Base-by-base conservation (phyloP, 1,140 invertebrate species). In the Aphelenchoides besseyi region DNA sequence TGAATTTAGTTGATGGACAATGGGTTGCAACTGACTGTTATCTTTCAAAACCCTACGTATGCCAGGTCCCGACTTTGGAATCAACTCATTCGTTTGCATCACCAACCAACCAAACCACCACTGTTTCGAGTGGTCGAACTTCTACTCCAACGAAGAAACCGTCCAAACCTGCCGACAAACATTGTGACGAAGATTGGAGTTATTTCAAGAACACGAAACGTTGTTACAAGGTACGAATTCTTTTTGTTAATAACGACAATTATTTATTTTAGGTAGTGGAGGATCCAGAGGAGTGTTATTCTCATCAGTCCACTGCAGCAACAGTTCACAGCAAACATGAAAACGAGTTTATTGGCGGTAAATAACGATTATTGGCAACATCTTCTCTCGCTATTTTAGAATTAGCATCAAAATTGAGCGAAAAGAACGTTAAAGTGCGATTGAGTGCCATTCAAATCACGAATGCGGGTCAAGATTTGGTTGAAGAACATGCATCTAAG, bases 271-370 rank as follows among this genome's bases (percentile, higher is more conserved):
- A 59, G 55, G 23, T 59, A 5, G 55, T 59, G 5, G 18, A 59
- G 18, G 32, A 59, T 23, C 5, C 55, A 33, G 18, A 18, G 5
- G 55, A 59, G 5, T 59, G 55, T 33, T 59, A 59, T 33, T 12
- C 41, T 23, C 26, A 59, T 23, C 23, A 5, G 18, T 8, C 5
- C 55, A 59, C 55, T 5, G 55, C 5, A 33, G 55, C 55, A 8
- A 18, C 55, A 28, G 55, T 59, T 23, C 55, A 59, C 55, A 8
- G 5, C 5, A 59, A 59, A 59, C 5, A 8, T 16, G 18, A 8
- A 33, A 59, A 59, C 55, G 55, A 59, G 5, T 59, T 59, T 33
- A 59, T 59, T 33, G 55, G 55, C 5, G 18, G 55, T 59, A n/a
- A n/a, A n/a, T n/a, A n/a, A n/a, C n/a, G n/a, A n/a, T 8, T 8